Base-by-base conservation (phyloP, 2,888 invertebrate species). In the Apotomis capreana region DNA sequence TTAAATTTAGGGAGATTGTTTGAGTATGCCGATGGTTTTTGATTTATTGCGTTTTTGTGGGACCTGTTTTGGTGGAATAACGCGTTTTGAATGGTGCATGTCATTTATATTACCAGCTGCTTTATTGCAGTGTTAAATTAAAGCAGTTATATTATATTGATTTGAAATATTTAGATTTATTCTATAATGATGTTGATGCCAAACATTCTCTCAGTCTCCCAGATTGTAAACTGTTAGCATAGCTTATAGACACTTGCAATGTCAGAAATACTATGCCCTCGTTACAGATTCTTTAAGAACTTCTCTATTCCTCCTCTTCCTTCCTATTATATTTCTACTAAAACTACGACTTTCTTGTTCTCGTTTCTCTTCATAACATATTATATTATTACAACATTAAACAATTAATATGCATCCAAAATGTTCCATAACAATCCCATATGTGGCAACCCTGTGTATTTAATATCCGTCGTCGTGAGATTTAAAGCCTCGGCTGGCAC, bases 391-490 rank as follows among this genome's bases (percentile, higher is more conserved):
- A 26, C 26, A 26, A 26, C 26, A 26, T 26, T 26, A 26, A 26
- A 26, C 26, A 2, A 26, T 26, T 26, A 26, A 26, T 26, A 26
- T 26, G 26, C 26, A 26, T 26, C 26, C 26, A 26, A 26, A 26
- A 26, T 26, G 26, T 26, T 26, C 26, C 26, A 2, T 26, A 26
- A 44, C 51, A 51, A 69, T 49, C 51, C 26, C 6, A 12, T 12
- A 12, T 57, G 73, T 54, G 68, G 13, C 70, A 74, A 40, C 74
- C 74, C 70, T 73, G 69, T 57, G 69, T 74, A 70, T 74, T 70
- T 68, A 74, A 74, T 74, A 74, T 74, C 58, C 67, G 63, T 70
- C 74, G 74, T 49, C 68, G 70, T 49, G 70, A 54, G 60, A 68
- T 62, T 67, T 59, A 63, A 74, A 68, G 61, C 74, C 70, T 68